Percentiles rank a stretch among this genome's conserved stretches.
phyloP scores from a whole-genome alignment of 2,113 vertebrate genomes.

The Silurus meridionalis region DNA sequence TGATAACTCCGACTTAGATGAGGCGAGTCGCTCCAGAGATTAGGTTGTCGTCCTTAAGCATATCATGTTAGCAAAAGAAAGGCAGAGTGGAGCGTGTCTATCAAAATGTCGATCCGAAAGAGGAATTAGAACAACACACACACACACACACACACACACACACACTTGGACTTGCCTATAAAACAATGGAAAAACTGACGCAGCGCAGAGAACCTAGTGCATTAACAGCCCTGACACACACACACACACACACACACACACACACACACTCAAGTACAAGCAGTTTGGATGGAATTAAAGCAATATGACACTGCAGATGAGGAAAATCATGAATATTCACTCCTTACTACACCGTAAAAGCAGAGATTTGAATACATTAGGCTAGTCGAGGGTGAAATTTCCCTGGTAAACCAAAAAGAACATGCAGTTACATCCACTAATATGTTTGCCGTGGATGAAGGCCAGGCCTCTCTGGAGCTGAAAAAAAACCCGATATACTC shows the following conservation, averaged over 20 bases:
- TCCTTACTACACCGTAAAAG: background rate
- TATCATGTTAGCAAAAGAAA: constrained; percentile 46
- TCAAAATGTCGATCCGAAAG: constrained; percentile 32
- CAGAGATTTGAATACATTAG: constrained; percentile 35
- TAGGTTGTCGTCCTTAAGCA: constrained; percentile 50
- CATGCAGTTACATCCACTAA: constrained; percentile 23
- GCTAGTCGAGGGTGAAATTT: constrained; percentile 16
- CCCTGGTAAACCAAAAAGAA: constrained; percentile 22
- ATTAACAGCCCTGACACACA: background rate
- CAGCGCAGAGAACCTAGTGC: background rate
- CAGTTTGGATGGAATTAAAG: background rate
- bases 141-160: background rate
- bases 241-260: background rate
- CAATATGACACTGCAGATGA: background rate
- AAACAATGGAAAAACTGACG: constrained; percentile 7
- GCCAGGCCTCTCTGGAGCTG: constrained; percentile 33
- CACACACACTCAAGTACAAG: background rate
- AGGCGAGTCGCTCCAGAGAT: constrained; percentile 52
- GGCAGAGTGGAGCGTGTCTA: constrained; percentile 40
- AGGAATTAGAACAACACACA: constrained; percentile 23
- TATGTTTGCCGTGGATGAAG: constrained; percentile 34
- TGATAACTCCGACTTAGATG: constrained; percentile 62
- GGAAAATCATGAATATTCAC: constrained; percentile 42
- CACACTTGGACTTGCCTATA: background rate
- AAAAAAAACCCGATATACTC: background rate